Conservation (phyloP, 2,797 vertebrate genomes). For the Smutsia gigantea region DNA sequence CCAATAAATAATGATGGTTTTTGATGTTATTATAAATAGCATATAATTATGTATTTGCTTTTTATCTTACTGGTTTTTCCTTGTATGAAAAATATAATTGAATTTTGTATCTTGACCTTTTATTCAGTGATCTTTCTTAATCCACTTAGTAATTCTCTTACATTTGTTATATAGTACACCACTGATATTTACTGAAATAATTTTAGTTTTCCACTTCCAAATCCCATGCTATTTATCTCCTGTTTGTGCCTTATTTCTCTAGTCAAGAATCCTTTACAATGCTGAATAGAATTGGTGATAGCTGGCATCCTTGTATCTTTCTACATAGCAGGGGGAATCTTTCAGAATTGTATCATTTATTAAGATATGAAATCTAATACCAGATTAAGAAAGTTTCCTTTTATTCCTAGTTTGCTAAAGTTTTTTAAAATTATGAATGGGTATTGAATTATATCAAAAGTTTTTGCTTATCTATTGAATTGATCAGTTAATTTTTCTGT, state of each 20-base stretch:
- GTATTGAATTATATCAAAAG: conserved; percentile 10
- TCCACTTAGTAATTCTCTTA: not conserved
- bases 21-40: not conserved
- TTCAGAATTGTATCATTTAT: not conserved
- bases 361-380: not conserved
- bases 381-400: not conserved
- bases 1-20: not conserved
- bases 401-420: not conserved
- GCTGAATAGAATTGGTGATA: not conserved
- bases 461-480: not conserved
- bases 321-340: not conserved
- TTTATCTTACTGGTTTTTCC: not conserved
- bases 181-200: not conserved
- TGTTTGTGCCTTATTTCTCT: not conserved
- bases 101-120: not conserved
- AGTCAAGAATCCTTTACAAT: too few relatives aligned
- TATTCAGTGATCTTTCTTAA: not conserved
- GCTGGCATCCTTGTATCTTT: not conserved
- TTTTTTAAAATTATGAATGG: not conserved
- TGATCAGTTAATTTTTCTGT: not conserved
- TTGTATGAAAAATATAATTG: not conserved
- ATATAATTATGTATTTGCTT: not conserved
- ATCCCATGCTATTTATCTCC: not conserved
- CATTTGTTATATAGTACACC: not conserved
- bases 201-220: not conserved